Base-by-base conservation (phyloP, 2,113 vertebrate genomes). In the Lophura nycthemera region DNA sequence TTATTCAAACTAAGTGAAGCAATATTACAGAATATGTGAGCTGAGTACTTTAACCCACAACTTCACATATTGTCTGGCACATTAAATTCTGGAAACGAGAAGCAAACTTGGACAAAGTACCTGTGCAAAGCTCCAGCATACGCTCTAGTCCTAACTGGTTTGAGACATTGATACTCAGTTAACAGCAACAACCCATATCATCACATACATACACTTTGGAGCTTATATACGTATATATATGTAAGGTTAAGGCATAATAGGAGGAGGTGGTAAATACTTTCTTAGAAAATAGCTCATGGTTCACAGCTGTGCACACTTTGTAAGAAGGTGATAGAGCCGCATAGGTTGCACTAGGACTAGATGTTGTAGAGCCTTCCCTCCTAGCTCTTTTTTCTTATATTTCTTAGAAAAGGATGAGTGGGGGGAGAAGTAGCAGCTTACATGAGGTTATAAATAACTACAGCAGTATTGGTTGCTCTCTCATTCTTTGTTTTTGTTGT, bases 361-460 rank as follows among this genome's bases (percentile, higher is more conserved):
- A 19, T n/a, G 32, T 0, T 25, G 2, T 0, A 19, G 18, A 4
- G 6, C 0, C 2, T 48, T 10, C 4, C 4, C 4, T 47, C 1
- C 7, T 9, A 24, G n/a, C 10, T 9, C 10, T 54, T 45, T 25
- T 6, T 29, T 18, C 25, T 20, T 20, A 22, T 40, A 1, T 10
- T 74, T 61, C 1, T 69, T 61, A 2, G 13, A 12, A 4, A 57
- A n/a, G 17, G 18, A 6, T 42, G 3, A 47, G 4, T 10, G 0
- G 15, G 66, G 80, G 78, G 2, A 81, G 47, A 0, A 45, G 1
- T 16, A 29, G 52, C 16, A 56, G 25, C 0, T 80, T 52, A 0
- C 30, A 2, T 42, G 25, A 14, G 4, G 45, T 6, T 21, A 4
- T 16, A 45, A n/a, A 3, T 0, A 36, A 11, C 19, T 64, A 9